Conservation (phyloP, 2,113 vertebrate genomes). For the Sula dactylatra region DNA sequence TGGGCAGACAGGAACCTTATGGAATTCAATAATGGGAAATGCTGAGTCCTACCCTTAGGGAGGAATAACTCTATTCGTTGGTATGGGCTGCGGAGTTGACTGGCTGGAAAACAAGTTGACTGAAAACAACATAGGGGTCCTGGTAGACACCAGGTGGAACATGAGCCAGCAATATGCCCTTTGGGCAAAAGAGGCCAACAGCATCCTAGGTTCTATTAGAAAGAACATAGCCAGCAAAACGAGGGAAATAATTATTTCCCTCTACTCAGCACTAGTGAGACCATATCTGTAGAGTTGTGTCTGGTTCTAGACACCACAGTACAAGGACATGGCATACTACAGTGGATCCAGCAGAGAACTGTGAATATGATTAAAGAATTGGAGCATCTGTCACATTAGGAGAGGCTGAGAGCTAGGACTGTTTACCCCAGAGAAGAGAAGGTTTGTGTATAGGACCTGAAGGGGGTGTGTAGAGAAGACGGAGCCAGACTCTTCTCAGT, state of each 20-base stretch:
- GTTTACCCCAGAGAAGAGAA: background rate
- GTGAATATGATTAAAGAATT: background rate
- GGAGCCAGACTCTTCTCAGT: background rate
- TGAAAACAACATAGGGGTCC: background rate
- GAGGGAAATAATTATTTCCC: background rate
- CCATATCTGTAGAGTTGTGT: background rate
- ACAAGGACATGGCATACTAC: background rate
- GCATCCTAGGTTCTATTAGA: background rate
- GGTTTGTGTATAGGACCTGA: background rate
- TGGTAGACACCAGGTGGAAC: background rate
- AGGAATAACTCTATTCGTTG: background rate
- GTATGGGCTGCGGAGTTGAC: background rate
- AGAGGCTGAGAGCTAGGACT: background rate
- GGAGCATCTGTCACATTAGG: background rate
- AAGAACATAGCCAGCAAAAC: background rate
- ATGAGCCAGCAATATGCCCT: background rate
- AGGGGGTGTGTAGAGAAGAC: background rate
- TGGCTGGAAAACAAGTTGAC: background rate
- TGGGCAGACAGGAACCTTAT: background rate
- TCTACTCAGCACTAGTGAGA: background rate
- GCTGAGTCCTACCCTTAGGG: background rate
- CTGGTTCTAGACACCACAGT: background rate
- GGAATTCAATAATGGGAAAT: background rate
- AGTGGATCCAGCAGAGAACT: background rate
- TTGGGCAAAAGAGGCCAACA: background rate